Conservation (phyloP, 2,888 invertebrate species). For the Heliconius sara region DNA sequence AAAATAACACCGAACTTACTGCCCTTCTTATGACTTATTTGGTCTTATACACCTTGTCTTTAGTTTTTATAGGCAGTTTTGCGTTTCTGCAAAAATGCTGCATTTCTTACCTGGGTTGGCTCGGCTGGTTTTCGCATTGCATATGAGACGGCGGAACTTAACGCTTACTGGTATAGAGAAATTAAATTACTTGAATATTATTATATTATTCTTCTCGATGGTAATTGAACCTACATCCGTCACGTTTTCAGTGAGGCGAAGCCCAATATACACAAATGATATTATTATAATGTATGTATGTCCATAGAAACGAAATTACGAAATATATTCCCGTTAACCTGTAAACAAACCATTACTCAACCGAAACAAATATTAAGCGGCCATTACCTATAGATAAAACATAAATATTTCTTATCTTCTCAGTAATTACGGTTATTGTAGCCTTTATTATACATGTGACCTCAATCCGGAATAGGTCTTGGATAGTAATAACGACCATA, state of each 20-base stretch:
- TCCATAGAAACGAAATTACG: neutral
- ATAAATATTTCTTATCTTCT: constrained; percentile 39
- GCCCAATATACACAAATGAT: neutral
- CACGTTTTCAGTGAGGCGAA: neutral
- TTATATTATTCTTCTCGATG: neutral
- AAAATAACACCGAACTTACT: too few relatives aligned
- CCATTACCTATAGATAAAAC: constrained; percentile 32
- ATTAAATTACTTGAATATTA: neutral
- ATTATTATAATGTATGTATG: neutral
- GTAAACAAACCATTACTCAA: constrained; percentile 24
- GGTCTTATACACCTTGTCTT: too few relatives aligned
- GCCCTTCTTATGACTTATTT: too few relatives aligned
- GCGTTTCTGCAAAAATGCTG: too few relatives aligned
- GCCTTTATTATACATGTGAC: constrained; percentile 25
- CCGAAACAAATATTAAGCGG: constrained; percentile 27
- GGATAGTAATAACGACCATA: neutral
- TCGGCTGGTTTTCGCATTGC: neutral
- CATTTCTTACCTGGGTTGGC: too few relatives aligned
- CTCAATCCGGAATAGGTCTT: constrained; percentile 18
- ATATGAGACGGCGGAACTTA: neutral
- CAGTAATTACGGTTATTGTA: constrained; percentile 38
- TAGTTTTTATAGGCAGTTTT: too few relatives aligned
- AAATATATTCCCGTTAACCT: constrained; percentile 6
- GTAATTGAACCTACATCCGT: neutral
- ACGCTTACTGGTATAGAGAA: neutral